A percentile compares a stretch with the other conserved stretches of the same genome.
These are phyloP conservation scores for Denticeps clupeoides DNA, from an alignment of 2,797 vertebrate species.

Conservation along the genomic window DNA sequence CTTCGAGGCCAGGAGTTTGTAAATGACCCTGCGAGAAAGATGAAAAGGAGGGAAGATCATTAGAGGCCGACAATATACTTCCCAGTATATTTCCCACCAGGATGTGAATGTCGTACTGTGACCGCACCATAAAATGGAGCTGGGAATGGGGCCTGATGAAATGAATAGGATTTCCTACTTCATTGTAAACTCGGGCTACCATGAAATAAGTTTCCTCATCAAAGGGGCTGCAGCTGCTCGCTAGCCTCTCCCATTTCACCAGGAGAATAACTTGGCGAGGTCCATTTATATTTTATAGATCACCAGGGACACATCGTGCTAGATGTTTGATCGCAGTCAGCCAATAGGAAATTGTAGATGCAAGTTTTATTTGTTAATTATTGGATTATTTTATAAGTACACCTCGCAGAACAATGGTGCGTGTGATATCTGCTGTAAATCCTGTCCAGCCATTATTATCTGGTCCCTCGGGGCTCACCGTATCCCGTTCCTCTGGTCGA, in stretches of 20 bases:
- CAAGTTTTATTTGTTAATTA: too few species aligned
- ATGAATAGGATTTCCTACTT: neutral
- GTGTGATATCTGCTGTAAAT: too few species aligned
- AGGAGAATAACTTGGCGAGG: conserved; percentile 14
- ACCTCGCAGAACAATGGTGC: too few species aligned
- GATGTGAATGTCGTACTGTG: too few species aligned
- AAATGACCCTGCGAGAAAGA: conserved; percentile 73
- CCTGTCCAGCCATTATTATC: neutral
- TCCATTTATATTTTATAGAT: conserved; percentile 37
- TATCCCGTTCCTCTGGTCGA: conserved; percentile 92
- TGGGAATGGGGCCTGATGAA: neutral
- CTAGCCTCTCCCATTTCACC: conserved; percentile 14
- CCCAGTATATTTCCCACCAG: too few species aligned
- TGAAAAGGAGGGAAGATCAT: neutral
- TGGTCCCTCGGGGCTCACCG: conserved; percentile 55
- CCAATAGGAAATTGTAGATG: too few species aligned
- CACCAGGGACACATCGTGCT: neutral
- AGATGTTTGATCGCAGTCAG: neutral
- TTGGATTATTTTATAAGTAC: too few species aligned
- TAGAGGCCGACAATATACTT: too few species aligned
- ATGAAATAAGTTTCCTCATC: conserved; percentile 28
- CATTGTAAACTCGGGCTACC: conserved; percentile 3
- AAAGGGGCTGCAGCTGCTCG: conserved; percentile 25
- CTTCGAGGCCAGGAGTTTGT: conserved; percentile 90
- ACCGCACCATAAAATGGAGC: neutral